Evolutionary conservation across 2,888 invertebrate genomes (phyloP), one percentile per base, ranked within the genome.

Genomic region (Caradrina clavipalpis): DNA sequence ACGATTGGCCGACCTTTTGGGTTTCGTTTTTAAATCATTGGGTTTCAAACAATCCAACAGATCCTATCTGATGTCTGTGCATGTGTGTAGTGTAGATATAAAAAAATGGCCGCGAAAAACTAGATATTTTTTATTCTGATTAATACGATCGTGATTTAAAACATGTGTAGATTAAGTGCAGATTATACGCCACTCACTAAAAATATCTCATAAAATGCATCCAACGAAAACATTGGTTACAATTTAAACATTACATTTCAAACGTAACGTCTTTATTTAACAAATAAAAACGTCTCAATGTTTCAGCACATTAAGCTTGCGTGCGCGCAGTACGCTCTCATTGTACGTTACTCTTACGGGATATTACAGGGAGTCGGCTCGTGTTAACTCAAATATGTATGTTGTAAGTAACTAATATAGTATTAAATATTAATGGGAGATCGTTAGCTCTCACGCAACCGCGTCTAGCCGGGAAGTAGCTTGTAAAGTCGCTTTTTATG

Each of bases 381-480:
- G 66, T 72, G 67, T 62, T 82, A 70, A 78, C 76, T 83, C 67
- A 86, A 85, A 89, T 86, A 89, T 88, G 86, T 87, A 88, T 86
- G 86, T 86, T 86, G 86, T 86, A 77, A 77, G 70, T 81, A 77
- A 77, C 76, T 75, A 82, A 69, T 75, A 63, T 71, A 17, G 74
- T 87, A 87, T 90, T 89, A 87, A 90, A 92, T 90, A 90, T 89
- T 91, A 90, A 92, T 91, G 88, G 76, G 83, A 68, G 85, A 86
- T 90, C 88, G 90, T 89, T 89, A 89, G 89, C 83, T 80, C 76
- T 87, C 89, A 89, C 92, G 90, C 91, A 89, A 91, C 84, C 85
- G 83, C 84, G 93, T 92, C 94, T 93, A 92, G 93, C 91, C 94
- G 88, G 93, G 93, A 92, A 91, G 88, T 89, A 79, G 86, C 59